Base-by-base conservation (phyloP, 92 coral and sea anemone species). In the Phenganax marumi region DNA sequence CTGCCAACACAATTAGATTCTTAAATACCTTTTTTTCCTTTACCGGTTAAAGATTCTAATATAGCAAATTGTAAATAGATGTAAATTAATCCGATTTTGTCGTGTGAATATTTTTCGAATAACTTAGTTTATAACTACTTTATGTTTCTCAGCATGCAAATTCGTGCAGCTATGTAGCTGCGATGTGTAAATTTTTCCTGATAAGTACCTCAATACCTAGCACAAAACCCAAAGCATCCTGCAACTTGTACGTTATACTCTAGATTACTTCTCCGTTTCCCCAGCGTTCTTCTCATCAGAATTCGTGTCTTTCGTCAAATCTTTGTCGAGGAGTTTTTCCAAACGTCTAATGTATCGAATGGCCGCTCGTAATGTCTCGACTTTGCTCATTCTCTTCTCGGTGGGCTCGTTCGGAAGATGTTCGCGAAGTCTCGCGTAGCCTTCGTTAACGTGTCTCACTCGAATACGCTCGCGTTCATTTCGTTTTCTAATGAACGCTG, bases 381-480 rank as follows among this genome's bases (percentile, higher is more conserved):
- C 99, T 56, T 96, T 96, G 33, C 97, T 92, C 99, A 96, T 96
- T 7, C 99, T 91, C 61, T 96, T 96, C 63, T 96, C 97, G 39
- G 99, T 90, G 0, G 99, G 99, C 73, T 96, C 99, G 62, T 96
- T 97, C 54, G 99, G 99, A 16, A 96, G 89, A 22, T 91, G 95
- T 77, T 96, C 99, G 26, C 99, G 91, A 64, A 96, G 87, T 7
- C 99, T 85, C n/a, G 99, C 97, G 47, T 96, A 96, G 0, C 99
- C 99, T 79, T 96, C 99, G 73, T 96, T 96, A 1, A 96, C 99
- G 83, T 96, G 99, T 51, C 99, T 88, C 3, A 96, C 99, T 26
- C 99, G 91, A 68, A 96, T 96, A 14, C 99, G 77, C 49, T 96
- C 99, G 3, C 99, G 85, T 39, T 96, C 99, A 76, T 96, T 96